A percentile compares a stretch with the other conserved stretches of the same genome.
Conservation (phyloP, 2,113 vertebrate species). For the Empidonax alnorum region DNA sequence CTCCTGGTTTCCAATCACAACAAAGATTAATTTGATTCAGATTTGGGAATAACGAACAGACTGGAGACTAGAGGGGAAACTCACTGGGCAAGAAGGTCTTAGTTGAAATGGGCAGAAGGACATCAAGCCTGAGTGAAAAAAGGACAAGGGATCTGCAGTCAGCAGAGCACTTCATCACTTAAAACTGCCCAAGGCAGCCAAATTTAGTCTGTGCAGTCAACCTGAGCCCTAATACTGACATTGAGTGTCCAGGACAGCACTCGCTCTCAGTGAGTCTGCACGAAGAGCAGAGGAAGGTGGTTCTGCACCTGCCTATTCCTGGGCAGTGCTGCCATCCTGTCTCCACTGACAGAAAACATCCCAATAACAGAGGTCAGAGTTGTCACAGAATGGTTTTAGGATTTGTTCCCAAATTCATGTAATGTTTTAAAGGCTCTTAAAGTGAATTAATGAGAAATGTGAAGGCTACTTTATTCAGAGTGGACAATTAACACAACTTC, state of each 20-base stretch:
- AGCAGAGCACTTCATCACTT: neutral
- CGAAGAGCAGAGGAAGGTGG: neutral
- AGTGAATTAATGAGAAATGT: neutral
- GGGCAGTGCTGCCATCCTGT: neutral
- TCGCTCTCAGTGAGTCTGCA: neutral
- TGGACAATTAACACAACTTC: neutral
- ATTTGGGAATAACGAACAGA: neutral
- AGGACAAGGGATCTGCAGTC: neutral
- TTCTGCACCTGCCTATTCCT: neutral
- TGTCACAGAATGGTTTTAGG: neutral
- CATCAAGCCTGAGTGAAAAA: neutral
- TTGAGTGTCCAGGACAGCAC: neutral
- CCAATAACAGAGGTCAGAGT: neutral
- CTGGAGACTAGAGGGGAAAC: neutral
- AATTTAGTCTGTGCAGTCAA: constrained; percentile 28
- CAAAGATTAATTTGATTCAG: neutral
- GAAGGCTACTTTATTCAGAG: constrained; percentile 21
- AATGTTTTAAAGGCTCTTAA: neutral
- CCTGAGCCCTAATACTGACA: neutral
- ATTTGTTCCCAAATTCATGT: neutral
- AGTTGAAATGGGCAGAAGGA: neutral
- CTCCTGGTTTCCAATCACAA: neutral
- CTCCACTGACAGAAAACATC: neutral
- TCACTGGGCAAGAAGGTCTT: neutral
- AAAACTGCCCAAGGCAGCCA: neutral